Percentiles rank a stretch among this genome's conserved stretches.
These are phyloP conservation scores for Drosophila navojoa DNA, from an alignment of 1,140 invertebrate species.

Conservation along the genomic window DNA sequence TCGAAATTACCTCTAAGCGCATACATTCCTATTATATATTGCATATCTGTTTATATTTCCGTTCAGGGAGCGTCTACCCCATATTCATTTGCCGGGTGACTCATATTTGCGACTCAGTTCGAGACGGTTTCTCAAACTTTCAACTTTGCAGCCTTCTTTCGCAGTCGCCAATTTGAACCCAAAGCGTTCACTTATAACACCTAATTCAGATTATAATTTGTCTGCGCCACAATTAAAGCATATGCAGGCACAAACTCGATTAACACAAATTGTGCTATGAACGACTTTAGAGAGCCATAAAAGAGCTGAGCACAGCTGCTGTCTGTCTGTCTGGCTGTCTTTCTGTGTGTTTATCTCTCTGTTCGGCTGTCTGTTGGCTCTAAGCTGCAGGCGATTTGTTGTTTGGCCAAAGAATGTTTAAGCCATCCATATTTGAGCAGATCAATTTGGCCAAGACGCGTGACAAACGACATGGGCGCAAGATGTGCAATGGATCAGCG, in stretches of 20 bases:
- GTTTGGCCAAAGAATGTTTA: slow-evolving; percentile 24
- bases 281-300: slow-evolving; percentile 59
- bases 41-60: too few relatives aligned
- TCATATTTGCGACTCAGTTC: too few relatives aligned
- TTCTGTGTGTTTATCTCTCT: background rate
- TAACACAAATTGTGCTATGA: slow-evolving; percentile 57
- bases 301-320: slow-evolving; percentile 33
- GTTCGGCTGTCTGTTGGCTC: background rate
- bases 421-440: slow-evolving; percentile 44
- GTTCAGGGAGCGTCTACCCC: too few relatives aligned
- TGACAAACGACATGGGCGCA: slow-evolving; percentile 27
- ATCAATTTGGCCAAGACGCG: slow-evolving; percentile 54
- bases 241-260: slow-evolving; percentile 29
- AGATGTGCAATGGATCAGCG: slow-evolving; percentile 2
- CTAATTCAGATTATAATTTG: slow-evolving; percentile 64
- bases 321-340: slow-evolving; percentile 10
- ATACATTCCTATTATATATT: too few relatives aligned
- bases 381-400: background rate
- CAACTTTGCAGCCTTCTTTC: slow-evolving; percentile 20
- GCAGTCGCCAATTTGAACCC: slow-evolving; percentile 45
- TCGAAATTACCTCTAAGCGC: too few relatives aligned
- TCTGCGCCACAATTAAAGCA: slow-evolving; percentile 48
- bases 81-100: too few relatives aligned
- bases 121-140: background rate
- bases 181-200: slow-evolving; percentile 48